Conservation (phyloP, 2,888 invertebrate genomes). For the Anorthoa munda region DNA sequence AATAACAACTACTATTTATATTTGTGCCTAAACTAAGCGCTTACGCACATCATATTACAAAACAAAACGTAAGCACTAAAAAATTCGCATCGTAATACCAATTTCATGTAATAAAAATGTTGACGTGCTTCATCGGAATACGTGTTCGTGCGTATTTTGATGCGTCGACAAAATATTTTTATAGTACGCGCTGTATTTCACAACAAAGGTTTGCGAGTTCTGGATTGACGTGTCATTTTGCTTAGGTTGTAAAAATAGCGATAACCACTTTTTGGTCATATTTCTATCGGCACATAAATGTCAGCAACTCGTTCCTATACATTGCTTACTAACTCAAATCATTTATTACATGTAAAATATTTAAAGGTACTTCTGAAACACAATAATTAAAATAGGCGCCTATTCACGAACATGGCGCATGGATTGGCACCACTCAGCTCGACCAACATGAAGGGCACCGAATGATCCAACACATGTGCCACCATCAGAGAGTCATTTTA, state of each 20-base stretch:
- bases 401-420: no score
- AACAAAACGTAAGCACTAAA: conserved; percentile 12
- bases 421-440: no score
- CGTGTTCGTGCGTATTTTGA: neutral
- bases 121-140: conserved; percentile 14
- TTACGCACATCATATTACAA: conserved; percentile 28
- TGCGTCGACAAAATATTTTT: conserved; percentile 2
- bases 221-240: conserved; percentile 23
- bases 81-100: conserved; percentile 2
- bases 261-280: conserved; percentile 1
- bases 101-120: conserved; percentile 7
- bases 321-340: neutral
- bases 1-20: conserved; percentile 32
- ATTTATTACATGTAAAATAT: no score
- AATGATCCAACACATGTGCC: no score
- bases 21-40: neutral
- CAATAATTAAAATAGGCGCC: no score
- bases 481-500: no score
- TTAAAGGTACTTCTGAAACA: no score
- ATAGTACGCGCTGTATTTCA: conserved; percentile 14
- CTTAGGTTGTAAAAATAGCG: conserved; percentile 22
- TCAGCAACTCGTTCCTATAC: neutral
- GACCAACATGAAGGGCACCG: no score
- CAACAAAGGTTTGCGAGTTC: conserved; percentile 15
- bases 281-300: conserved; percentile 27